Evolutionary conservation across 2,888 invertebrate genomes (phyloP), one percentile per base, ranked within the genome.

Genomic region (Zygaena filipendulae): DNA sequence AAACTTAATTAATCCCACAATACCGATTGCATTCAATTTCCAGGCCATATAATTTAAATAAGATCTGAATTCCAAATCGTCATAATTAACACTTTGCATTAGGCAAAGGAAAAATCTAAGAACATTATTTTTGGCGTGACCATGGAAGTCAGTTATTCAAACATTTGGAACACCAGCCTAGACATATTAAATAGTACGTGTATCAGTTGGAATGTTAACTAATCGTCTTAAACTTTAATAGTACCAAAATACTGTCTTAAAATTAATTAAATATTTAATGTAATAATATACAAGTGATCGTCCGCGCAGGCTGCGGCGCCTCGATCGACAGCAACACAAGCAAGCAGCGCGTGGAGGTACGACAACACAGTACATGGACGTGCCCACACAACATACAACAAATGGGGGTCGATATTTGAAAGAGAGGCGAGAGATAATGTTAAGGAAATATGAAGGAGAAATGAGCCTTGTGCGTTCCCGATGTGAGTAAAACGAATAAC

Each of bases 201-300:
- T n/a, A n/a, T n/a, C n/a, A n/a, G n/a, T n/a, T 66, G 77, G 74
- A 75, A 75, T 74, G 74, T 66, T 59, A 69, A 67, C 59, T 63
- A 57, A 59, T 52, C 54, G 63, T 49, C 37, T 38, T 22, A 36
- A 64, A 43, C 58, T 68, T 40, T 52, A 64, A 64, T 64, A 68
- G 66, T 70, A 71, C 63, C 63, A 60, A 62, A 70, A 68, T 66
- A 69, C 62, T 64, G 60, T 49, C 55, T 53, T 57, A 54, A 39
- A 36, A 49, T 52, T 51, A 52, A 60, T 67, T 70, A 70, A 69
- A 74, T 71, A 71, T 57, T 54, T 56, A 62, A 52, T 38, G 42
- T 47, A 52, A 50, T 54, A 58, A 59, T 60, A 66, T 50, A 59
- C 58, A 57, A 42, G 49, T 38, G 45, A 39, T 39, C 43, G 48